phyloP scores from a whole-genome alignment of 1,140 invertebrate species.

The Nephotettix cincticeps region DNA sequence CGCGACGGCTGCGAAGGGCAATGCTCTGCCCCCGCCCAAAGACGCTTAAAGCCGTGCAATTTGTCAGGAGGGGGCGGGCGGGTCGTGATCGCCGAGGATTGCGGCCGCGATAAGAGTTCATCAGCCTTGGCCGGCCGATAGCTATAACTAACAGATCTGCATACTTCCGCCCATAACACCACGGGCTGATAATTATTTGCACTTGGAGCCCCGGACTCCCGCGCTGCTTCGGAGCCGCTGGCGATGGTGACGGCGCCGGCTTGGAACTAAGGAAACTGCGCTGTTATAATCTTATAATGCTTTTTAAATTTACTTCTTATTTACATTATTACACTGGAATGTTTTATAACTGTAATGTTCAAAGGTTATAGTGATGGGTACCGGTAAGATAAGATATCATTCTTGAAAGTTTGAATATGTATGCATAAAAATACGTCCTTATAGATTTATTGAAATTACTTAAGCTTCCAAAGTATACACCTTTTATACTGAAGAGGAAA shows the following conservation, averaged over 20 bases:
- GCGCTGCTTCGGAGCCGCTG: neutral
- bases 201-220: neutral
- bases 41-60: neutral
- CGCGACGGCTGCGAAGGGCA: no score
- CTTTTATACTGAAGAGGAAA: no score
- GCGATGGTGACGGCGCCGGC: neutral
- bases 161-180: constrained; percentile 6
- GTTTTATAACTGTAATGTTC: neutral
- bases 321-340: neutral
- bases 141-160: constrained; percentile 9
- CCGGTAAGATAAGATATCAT: no score
- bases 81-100: neutral
- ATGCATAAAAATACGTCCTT: no score
- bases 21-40: neutral
- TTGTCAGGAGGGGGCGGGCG: neutral
- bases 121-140: neutral
- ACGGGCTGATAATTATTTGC: neutral
- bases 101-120: neutral
- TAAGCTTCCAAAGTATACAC: no score
- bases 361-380: neutral
- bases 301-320: neutral
- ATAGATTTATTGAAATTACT: no score
- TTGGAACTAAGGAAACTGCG: neutral
- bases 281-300: neutral
- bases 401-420: no score